Base-by-base conservation (phyloP, 2,888 invertebrate species). In the Carcina quercana region DNA sequence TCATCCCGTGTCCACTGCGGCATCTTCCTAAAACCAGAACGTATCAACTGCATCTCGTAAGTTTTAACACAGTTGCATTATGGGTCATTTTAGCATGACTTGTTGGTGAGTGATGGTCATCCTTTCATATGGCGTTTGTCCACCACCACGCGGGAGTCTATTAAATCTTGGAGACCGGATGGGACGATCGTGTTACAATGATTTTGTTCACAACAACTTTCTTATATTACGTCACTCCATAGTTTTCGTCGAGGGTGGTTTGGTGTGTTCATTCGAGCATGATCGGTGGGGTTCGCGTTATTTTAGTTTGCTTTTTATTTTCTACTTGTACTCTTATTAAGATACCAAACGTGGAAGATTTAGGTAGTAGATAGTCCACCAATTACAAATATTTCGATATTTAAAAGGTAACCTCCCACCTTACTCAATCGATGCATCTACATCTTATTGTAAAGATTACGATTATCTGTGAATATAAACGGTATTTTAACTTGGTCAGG, bases 111-210 rank as follows among this genome's bases (percentile, higher is more conserved):
- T 5, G 12, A 24, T 45, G 49, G 47, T 48, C 46, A 47, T 46
- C 45, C 42, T 40, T 48, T 50, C 47, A 47, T 40, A 45, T 40
- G 46, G 47, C 54, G 63, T 58, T 60, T 61, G 65, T 69, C 65
- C 74, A 62, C 70, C 65, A 63, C 63, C 56, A 75, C 66, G 66
- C 79, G 82, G 70, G 80, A 79, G 71, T 75, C 69, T 75, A 78
- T 80, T 75, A 79, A 76, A 75, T 72, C 70, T 59, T 65, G 51
- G 46, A 47, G 59, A 65, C 79, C 78, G 80, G 79, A 80, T 72
- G 76, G 54, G 56, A 50, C 43, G 62, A 64, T 82, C 72, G 53
- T 59, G 70, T 82, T 83, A 57, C 78, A 72, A 43, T 64, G 74
- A 78, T 76, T 79, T 74, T 69, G 53, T 64, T 57, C 67, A 75